Percentiles rank a stretch among this genome's conserved stretches.
Evolutionary conservation across 2,888 invertebrate genomes (phyloP).

Genomic region (Drosophila formosana): DNA sequence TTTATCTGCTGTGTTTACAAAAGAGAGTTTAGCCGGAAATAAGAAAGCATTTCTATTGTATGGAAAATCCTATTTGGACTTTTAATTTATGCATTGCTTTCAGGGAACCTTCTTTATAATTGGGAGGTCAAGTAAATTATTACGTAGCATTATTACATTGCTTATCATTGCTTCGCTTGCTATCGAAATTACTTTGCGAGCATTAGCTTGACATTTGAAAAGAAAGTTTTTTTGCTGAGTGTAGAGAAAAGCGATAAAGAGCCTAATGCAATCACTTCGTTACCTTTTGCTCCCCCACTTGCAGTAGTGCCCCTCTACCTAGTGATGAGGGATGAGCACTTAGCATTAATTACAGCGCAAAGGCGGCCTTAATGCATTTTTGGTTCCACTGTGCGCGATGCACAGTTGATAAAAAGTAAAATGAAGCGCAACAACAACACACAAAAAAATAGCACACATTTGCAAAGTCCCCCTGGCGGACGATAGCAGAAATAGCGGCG

Average conservation of each 20-base stretch:
- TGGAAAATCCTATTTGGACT: background rate
- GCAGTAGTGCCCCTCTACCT: constrained; percentile 20
- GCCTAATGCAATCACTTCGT: constrained; percentile 50
- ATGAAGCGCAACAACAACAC: constrained; percentile 8
- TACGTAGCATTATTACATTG: background rate
- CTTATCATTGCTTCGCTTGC: background rate
- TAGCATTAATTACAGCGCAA: constrained; percentile 66
- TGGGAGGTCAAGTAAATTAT: background rate
- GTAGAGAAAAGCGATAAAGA: constrained; percentile 32
- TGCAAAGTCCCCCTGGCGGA: constrained; percentile 37
- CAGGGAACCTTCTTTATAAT: background rate
- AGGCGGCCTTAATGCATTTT: constrained; percentile 58
- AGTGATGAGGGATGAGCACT: constrained; percentile 41
- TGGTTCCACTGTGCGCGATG: constrained; percentile 58
- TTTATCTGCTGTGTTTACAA: background rate
- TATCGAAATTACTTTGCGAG: background rate
- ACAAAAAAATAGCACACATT: constrained; percentile 47
- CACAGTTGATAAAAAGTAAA: constrained; percentile 45
- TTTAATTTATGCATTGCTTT: background rate
- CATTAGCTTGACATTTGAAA: constrained; percentile 1
- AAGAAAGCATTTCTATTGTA: background rate
- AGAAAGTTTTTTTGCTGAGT: constrained; percentile 9
- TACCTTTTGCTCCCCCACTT: background rate
- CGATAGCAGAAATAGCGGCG: constrained; percentile 19
- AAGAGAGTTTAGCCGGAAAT: background rate